Evolutionary conservation across 2,113 vertebrate genomes (phyloP).

Genomic region (Hippocampus zosterae): DNA sequence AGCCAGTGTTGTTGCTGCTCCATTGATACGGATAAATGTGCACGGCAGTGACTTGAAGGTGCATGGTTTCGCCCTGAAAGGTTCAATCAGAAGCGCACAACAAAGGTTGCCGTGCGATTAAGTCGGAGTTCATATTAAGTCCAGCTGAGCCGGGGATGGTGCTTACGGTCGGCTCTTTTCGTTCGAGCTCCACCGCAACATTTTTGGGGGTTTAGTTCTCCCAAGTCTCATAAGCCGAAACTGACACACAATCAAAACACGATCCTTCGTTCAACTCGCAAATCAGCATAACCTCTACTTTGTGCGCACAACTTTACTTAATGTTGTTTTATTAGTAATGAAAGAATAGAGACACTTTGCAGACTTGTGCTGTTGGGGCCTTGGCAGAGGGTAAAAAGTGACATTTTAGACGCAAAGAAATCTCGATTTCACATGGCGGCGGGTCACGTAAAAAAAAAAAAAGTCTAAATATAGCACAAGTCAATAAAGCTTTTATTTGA

Average conservation of each 20-base stretch:
- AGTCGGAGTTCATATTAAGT: constrained; percentile 42
- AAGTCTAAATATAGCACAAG: constrained; percentile 58
- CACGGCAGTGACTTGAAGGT: constrained; percentile 31
- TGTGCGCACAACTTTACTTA: constrained; percentile 64
- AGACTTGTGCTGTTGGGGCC: constrained; percentile 51
- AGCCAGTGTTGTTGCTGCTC: constrained; percentile 44
- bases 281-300: constrained; percentile 67
- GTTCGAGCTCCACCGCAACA: constrained; percentile 58
- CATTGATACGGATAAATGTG: constrained; percentile 26
- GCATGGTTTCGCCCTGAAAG: constrained; percentile 25
- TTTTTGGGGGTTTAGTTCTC: constrained; percentile 68
- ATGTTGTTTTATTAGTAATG: constrained; percentile 68
- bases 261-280: constrained; percentile 54
- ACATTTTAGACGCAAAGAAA: constrained; percentile 52
- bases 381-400: constrained; percentile 52
- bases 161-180: constrained; percentile 58
- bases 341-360: constrained; percentile 65
- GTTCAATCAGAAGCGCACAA: constrained; percentile 7
- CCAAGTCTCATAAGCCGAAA: constrained; percentile 63
- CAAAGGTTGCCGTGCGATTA: constrained; percentile 46
- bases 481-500: constrained; percentile 61
- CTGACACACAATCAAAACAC: constrained; percentile 66
- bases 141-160: constrained; percentile 27
- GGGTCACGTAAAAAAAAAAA: constrained; percentile 42
- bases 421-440: constrained; percentile 52